phyloP scores from a whole-genome alignment of 2,888 invertebrate species.

The Protophormia terraenovae region DNA sequence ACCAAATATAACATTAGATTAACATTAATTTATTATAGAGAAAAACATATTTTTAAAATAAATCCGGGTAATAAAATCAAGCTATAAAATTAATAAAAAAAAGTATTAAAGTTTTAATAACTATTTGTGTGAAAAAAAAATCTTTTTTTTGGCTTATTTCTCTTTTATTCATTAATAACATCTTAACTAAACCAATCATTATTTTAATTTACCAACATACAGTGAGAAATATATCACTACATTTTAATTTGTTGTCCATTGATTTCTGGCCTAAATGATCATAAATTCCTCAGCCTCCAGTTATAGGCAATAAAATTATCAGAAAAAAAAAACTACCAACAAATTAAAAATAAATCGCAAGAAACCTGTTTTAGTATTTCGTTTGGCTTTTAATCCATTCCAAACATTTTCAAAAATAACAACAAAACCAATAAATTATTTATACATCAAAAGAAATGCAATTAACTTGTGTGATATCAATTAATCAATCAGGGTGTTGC shows the following conservation, averaged over 20 bases:
- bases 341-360: neutral
- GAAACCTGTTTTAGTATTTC: conserved; percentile 33
- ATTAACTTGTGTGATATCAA: conserved; percentile 77
- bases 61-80: too few species aligned
- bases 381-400: conserved; percentile 10
- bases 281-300: conserved; percentile 43
- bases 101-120: too few species aligned
- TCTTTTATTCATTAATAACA: neutral
- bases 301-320: neutral
- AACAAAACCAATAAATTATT: conserved; percentile 65
- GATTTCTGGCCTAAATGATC: conserved; percentile 28
- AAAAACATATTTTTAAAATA: neutral
- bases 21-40: neutral
- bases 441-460: conserved; percentile 73
- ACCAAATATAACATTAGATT: too few species aligned
- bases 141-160: neutral
- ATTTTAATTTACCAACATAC: neutral
- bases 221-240: neutral
- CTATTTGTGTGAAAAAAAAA: too few species aligned
- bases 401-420: conserved; percentile 47
- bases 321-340: neutral
- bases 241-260: conserved; percentile 22
- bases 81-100: neutral
- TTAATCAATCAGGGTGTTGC: conserved; percentile 76
- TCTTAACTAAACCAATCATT: neutral